These are phyloP conservation scores for Clistopyga incitator DNA, from an alignment of 2,888 invertebrate genomes.

Conservation along the genomic window DNA sequence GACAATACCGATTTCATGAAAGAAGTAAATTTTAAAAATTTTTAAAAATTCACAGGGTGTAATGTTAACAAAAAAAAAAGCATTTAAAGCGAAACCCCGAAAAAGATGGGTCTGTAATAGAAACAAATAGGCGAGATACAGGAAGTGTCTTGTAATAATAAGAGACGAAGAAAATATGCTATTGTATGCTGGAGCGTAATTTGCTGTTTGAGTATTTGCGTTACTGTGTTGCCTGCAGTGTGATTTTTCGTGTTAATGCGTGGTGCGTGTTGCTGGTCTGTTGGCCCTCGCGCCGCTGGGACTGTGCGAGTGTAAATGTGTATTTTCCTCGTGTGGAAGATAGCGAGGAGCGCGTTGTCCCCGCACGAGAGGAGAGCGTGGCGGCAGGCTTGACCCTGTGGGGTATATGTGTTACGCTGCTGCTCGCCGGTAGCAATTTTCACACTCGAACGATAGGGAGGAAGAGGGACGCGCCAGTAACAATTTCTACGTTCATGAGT, in stretches of 20 bases:
- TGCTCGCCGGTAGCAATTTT: constrained; percentile 27
- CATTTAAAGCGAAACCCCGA: background rate
- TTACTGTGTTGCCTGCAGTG: constrained; percentile 9
- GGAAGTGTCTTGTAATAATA: background rate
- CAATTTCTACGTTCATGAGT: constrained; percentile 4
- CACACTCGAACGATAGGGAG: constrained; percentile 12
- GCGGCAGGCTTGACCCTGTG: constrained; percentile 12
- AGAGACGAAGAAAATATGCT: background rate
- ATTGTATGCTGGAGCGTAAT: background rate
- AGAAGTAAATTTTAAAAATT: no score
- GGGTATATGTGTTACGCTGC: background rate
- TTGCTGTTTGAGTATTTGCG: constrained; percentile 18
- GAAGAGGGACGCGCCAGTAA: background rate
- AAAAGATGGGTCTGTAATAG: background rate
- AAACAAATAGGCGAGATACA: background rate
- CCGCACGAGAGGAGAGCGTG: no score
- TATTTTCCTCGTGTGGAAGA: constrained; percentile 22
- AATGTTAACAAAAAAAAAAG: no score
- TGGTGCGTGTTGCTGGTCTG: constrained; percentile 9
- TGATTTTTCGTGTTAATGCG: constrained; percentile 37
- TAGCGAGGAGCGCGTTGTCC: constrained; percentile 19
- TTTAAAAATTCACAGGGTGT: no score
- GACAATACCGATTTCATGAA: no score
- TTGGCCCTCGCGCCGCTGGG: background rate
- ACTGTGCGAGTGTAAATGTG: constrained; percentile 7